Base-by-base conservation (phyloP, 2,888 invertebrate species). In the Ophioninae sp. region DNA sequence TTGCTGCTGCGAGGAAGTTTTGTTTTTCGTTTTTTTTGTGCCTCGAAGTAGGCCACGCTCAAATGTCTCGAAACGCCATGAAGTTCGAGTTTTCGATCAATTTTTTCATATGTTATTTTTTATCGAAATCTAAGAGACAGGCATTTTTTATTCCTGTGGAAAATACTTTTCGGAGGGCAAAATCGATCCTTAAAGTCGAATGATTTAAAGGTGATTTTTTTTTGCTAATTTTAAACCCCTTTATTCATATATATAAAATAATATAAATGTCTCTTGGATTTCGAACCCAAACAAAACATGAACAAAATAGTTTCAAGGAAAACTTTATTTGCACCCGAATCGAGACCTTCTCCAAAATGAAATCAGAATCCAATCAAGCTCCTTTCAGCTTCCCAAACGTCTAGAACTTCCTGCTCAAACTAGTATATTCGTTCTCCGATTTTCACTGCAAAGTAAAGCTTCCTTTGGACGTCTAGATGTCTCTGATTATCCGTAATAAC, bases 381-480 rank as follows among this genome's bases (percentile, higher is more conserved):
- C 61, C 22, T n/a, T 68, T 68, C 59, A 59, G 30, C 9, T 20
- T 41, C 3, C 6, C 8, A 10, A 41, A 13, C 63, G 61, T 56
- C 20, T 67, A 63, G 63, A 75, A 61, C 68, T 79, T 80, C 10
- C n/a, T 69, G 72, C 59, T 76, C 65, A 44, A 65, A 61, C 65
- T 23, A 59, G 63, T 6, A 23, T 13, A 6, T 37, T 71, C 39
- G 41, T 41, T 59, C 20, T 41, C n/a, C 39, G 56, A 3, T 10
- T 51, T 67, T 22, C 39, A 20, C 8, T 44, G 41, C n/a, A 44
- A 59, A 58, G n/a, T 76, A 51, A 41, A 58, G 39, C 17, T 68
- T 23, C 59, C 51, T 13, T 20, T 56, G 5, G 37, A 75, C 58
- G 56, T 41, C 37, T 39, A 22, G n/a, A 30, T 73, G 44, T 75